These are phyloP conservation scores for Sialia sialis DNA, from an alignment of 2,113 vertebrate genomes.

Conservation along the genomic window DNA sequence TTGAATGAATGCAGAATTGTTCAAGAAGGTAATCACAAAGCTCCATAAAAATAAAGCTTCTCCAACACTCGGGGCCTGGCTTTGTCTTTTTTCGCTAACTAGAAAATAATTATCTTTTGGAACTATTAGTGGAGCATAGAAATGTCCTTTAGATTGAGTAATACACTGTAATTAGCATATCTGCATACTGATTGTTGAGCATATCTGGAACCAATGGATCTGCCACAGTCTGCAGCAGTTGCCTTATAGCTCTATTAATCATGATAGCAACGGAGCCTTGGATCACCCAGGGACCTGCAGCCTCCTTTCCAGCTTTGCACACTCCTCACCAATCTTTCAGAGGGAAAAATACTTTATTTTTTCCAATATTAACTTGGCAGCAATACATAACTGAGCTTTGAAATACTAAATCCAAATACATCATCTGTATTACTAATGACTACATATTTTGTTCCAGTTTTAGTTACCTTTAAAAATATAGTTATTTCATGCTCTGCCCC, in stretches of 20 bases:
- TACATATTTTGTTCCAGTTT: not conserved
- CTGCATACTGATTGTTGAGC: not conserved
- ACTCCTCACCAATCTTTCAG: not conserved
- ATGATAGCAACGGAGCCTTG: not conserved
- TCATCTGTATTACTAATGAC: not conserved
- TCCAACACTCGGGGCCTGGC: not conserved
- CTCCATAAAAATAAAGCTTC: not conserved
- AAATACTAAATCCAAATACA: not conserved
- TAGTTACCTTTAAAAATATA: not conserved
- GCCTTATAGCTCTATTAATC: not conserved
- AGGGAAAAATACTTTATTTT: not conserved
- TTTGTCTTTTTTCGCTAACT: not conserved
- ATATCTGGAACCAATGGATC: conserved; percentile 37
- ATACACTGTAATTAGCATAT: not conserved
- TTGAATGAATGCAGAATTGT: not conserved
- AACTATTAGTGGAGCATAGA: not conserved
- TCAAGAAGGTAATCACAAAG: not conserved
- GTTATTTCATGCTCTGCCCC: not conserved
- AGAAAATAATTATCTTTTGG: not conserved
- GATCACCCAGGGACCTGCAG: not conserved
- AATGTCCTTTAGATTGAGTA: not conserved
- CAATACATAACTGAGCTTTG: not conserved
- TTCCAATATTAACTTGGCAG: not conserved
- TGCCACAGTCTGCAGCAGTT: not conserved
- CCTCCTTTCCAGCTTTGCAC: not conserved